These are phyloP conservation scores for Notodonta ziczac DNA, from an alignment of 2,888 invertebrate genomes.

Conservation along the genomic window DNA sequence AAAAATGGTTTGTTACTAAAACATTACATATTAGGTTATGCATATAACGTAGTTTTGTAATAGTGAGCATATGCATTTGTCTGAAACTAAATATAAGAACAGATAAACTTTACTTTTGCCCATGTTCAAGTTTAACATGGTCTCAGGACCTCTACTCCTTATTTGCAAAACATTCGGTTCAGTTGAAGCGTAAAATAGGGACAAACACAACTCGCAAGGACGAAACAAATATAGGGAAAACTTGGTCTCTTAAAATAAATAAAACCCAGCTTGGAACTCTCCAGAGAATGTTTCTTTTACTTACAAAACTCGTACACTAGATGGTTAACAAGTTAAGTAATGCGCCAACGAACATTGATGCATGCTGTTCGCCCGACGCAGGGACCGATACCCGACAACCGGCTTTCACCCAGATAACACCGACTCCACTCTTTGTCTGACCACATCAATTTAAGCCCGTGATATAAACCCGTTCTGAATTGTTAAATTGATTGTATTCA, in stretches of 20 bases:
- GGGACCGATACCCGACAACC: constrained; percentile 45
- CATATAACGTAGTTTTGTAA: too few relatives aligned
- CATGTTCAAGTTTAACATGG: not conserved
- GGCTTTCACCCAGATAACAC: constrained; percentile 77
- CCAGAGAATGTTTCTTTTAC: not conserved
- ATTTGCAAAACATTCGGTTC: not conserved
- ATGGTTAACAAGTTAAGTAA: constrained; percentile 9
- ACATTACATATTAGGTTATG: too few relatives aligned
- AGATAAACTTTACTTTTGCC: not conserved
- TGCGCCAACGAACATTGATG: constrained; percentile 42
- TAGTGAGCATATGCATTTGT: too few relatives aligned
- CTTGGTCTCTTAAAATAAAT: not conserved
- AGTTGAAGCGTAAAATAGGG: not conserved
- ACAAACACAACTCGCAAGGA: not conserved
- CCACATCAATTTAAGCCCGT: constrained; percentile 72
- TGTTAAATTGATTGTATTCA: constrained; percentile 73
- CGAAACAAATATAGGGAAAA: not conserved
- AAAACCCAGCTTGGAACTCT: not conserved
- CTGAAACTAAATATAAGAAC: not conserved
- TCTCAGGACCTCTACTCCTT: not conserved
- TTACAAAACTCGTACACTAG: constrained; percentile 1
- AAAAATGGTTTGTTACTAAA: too few relatives aligned
- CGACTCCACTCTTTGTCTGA: constrained; percentile 67
- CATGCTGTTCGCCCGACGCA: constrained; percentile 32
- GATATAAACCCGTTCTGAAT: constrained; percentile 64